Base-by-base conservation (phyloP, 2,113 vertebrate genomes). In the Hippocampus abdominalis region DNA sequence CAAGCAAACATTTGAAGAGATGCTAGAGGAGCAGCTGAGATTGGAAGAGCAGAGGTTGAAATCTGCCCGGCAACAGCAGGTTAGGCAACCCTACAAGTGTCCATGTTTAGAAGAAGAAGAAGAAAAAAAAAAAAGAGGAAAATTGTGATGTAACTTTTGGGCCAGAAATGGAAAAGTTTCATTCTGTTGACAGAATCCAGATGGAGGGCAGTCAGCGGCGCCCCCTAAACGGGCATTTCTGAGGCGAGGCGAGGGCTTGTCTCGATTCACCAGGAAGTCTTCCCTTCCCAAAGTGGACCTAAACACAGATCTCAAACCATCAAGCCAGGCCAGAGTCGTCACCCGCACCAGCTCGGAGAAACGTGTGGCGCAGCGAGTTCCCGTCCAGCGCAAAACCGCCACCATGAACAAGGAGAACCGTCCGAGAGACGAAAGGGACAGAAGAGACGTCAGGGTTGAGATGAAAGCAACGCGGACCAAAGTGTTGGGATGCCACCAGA, bases 1-100 rank as follows among this genome's bases (percentile, higher is more conserved):
- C 0, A 96, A 92, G 80, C 90, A 91, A 84, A 95, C 95, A 0
- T 99, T 97, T 91, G 96, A 98, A 87, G 94, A 97, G 75, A 92
- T 95, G 59, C 76, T 99, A 64, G 96, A 98, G 86, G 94, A 98
- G 84, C 94, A 98, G 76, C 93, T 99, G 80, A 89, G 23, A 64
- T 67, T 96, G 60, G 97, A 99, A 90, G 92, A 96, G 76, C 91
- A 94, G 86, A 92, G 91, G 78, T 71, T 93, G 70, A 90, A 91
- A 81, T 91, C 44, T 49, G 76, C 69, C 63, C 88, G 27, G 77
- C 83, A 91, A 59, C 78, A 91, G 73, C 85, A 92, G 94, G 95
- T 98, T 76, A 81, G 83, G 70, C 4, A 60, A 66, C 18, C 62
- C 8, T 32, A 32, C 12, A 62, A 62, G 29, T 21, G 10, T 40